Percentiles rank a stretch among this genome's conserved stretches.
Evolutionary conservation across 2,888 invertebrate genomes (phyloP).

Genomic region (Drosophila stalkeri): DNA sequence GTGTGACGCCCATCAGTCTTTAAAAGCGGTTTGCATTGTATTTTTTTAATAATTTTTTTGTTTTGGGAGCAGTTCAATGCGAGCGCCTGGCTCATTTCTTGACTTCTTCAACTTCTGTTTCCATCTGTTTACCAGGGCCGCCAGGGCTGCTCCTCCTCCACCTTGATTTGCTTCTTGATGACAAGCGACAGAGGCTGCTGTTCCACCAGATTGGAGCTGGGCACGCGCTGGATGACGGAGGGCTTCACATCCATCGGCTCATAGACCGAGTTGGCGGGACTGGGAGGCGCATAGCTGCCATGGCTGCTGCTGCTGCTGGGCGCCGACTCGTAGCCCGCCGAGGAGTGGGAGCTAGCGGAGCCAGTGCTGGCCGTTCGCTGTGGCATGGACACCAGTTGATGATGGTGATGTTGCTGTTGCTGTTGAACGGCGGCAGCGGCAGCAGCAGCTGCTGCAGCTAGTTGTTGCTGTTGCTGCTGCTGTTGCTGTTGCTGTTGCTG

Average conservation of each 20-base stretch:
- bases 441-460: conserved; percentile 86
- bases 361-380: conserved; percentile 90
- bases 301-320: conserved; percentile 83
- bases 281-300: conserved; percentile 87
- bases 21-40: conserved; percentile 51
- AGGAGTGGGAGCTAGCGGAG: conserved; percentile 88
- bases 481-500: conserved; percentile 83
- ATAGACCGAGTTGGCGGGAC: conserved; percentile 85
- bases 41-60: too few relatives aligned
- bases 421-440: conserved; percentile 66
- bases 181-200: conserved; percentile 89
- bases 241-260: conserved; percentile 85
- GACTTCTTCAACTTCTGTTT: background rate
- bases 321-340: conserved; percentile 86
- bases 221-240: conserved; percentile 86
- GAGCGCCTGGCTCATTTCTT: conserved; percentile 42
- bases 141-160: conserved; percentile 91
- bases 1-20: conserved; percentile 75
- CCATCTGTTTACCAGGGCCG: conserved; percentile 89
- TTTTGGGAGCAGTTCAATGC: conserved; percentile 37
- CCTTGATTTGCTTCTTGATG: conserved; percentile 88
- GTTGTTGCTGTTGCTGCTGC: conserved; percentile 81
- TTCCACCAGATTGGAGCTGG: conserved; percentile 65
- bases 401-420: conserved; percentile 86
- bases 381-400: conserved; percentile 91